Evolutionary conservation across 2,888 invertebrate species (phyloP), one percentile per base, ranked within the genome.

Genomic region (Marasmarcha lunaedactyla): DNA sequence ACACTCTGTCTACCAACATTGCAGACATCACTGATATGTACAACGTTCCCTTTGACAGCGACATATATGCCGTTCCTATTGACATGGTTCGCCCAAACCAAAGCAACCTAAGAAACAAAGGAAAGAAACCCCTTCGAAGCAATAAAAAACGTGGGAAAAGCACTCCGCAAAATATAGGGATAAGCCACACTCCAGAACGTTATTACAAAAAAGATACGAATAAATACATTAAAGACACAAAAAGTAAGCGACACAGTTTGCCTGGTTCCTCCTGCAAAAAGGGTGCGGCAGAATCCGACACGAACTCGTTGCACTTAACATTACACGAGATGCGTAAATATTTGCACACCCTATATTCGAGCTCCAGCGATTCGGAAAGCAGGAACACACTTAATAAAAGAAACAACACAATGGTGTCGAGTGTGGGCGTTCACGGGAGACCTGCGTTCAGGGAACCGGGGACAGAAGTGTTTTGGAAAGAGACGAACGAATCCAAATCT

Each of bases 1-100:
- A 94, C 59, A 90, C 92, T 1, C 78, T 94, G 27, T 83, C 86
- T 7, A 59, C 72, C 2, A 86, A 89, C 46, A 88, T 90, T n/a
- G 88, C 89, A 46, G 91, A 92, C 59, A 93, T 93, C 44, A 89
- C 89, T 27, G 93, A 93, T 66, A 89, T 94, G 85, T 94, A 94
- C 66, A 94, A 93, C 74, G 94, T 94, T 44, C 94, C 94, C 47
- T 91, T 93, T 53, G 94, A 94, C 61, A 93, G 93, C 54, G 94
- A 94, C 66, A 91, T 94, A 50, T 94, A 94, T 63, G 92, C 94
- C 10, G 90, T 94, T 43, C 94, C 94, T 30, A 88, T 94, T 45
- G 94, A 94, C 68, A 90, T 91, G 71, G 88, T 93, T 12, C 84
- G 87, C 45, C 89, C 90, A 33, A 76, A 85, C 48, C 66, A 71